phyloP scores from a whole-genome alignment of 2,888 invertebrate genomes.

The Idaea biselata region DNA sequence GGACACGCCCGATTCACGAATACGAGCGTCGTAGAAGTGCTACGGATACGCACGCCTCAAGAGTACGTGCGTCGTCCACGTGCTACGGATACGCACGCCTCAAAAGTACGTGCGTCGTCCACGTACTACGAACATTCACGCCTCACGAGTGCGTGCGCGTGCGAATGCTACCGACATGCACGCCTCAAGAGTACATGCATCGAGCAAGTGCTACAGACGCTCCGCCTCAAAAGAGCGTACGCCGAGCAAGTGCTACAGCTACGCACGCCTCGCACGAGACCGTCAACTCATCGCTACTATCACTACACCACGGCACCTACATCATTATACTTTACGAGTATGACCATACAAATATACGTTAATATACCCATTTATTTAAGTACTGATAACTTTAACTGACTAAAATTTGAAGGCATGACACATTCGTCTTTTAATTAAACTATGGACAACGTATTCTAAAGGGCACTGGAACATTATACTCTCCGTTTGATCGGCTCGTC shows the following conservation, averaged over 20 bases:
- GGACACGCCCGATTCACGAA: neutral
- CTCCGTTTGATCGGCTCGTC: conserved; percentile 66
- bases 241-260: neutral
- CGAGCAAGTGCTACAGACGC: too few relatives aligned
- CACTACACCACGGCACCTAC: conserved; percentile 61
- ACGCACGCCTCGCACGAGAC: conserved; percentile 13
- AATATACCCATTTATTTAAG: conserved; percentile 71
- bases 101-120: too few relatives aligned
- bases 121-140: too few relatives aligned
- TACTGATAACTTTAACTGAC: conserved; percentile 77
- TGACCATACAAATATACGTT: conserved; percentile 34
- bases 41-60: conserved; percentile 9
- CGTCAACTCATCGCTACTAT: conserved; percentile 44
- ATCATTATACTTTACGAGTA: conserved; percentile 34
- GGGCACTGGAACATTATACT: conserved; percentile 78
- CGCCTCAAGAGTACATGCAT: conserved; percentile 4
- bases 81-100: too few relatives aligned
- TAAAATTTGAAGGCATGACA: conserved; percentile 78
- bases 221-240: conserved; percentile 5
- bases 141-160: conserved; percentile 5
- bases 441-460: conserved; percentile 78
- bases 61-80: too few relatives aligned
- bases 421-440: conserved; percentile 65
- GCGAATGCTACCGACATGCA: neutral
- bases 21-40: conserved; percentile 26